Base-by-base conservation (phyloP, 2,888 invertebrate genomes). In the Therioaphis trifolii region DNA sequence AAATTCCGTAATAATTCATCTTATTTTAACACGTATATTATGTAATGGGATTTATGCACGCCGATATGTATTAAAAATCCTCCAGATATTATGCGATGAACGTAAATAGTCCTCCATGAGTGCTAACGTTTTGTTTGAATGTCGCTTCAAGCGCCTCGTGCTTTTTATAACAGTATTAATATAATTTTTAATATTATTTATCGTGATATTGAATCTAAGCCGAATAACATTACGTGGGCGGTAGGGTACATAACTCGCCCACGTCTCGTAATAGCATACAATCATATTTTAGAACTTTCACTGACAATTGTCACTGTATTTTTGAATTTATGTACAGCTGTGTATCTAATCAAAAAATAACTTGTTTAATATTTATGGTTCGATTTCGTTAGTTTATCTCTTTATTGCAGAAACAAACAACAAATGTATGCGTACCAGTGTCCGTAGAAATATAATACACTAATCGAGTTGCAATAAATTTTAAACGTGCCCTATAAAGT, bases 1-100 rank as follows among this genome's bases (percentile, higher is more conserved):
- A 75, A 61, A n/a, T 76, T 4, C 24, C 27, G n/a, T 9, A 76
- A 27, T 76, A 61, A 76, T 27, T 76, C 61, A 76, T 40, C 15
- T 61, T 46, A 14, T 61, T 61, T 61, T n/a, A 1, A 40, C 27
- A 18, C 24, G 18, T 12, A 49, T 49, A 49, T 3, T 49, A 14
- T 49, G 15, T 43, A n/a, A n/a, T n/a, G n/a, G n/a, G n/a, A n/a
- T n/a, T n/a, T n/a, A n/a, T n/a, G n/a, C n/a, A n/a, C n/a, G n/a
- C n/a, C n/a, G n/a, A n/a, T n/a, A n/a, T n/a, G n/a, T n/a, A n/a
- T n/a, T n/a, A n/a, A n/a, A n/a, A n/a, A n/a, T n/a, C n/a, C n/a
- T n/a, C n/a, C n/a, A n/a, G n/a, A n/a, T n/a, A n/a, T n/a, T n/a
- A n/a, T n/a, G n/a, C n/a, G n/a, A n/a, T 52, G 43, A 4, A 52